Evolutionary conservation across 2,113 vertebrate species (phyloP).

Genomic region (Dermatemys mawii): DNA sequence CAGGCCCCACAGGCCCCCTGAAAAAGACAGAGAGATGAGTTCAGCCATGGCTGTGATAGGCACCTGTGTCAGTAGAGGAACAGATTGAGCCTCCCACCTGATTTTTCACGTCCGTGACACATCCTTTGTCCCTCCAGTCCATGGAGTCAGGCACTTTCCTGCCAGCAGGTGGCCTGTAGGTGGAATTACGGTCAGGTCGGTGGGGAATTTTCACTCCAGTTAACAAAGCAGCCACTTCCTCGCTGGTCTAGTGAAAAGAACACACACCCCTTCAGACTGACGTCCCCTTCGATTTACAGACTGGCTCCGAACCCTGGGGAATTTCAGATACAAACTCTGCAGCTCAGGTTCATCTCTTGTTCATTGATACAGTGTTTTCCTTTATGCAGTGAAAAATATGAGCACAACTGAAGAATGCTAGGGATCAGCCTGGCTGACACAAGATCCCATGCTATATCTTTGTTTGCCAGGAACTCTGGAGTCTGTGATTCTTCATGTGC

Average conservation of each 20-base stretch:
- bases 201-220: constrained; percentile 73
- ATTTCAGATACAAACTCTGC: neutral
- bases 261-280: accelerated
- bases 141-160: constrained; percentile 68
- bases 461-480: neutral
- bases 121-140: constrained; percentile 83
- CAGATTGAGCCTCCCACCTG: constrained; percentile 74
- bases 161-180: constrained; percentile 32
- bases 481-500: neutral
- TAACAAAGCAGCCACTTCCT: constrained; percentile 80
- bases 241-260: constrained; percentile 75
- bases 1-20: constrained; percentile 85
- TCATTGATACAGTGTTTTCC: neutral
- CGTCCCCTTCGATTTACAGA: accelerated
- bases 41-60: neutral
- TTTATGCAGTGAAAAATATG: neutral
- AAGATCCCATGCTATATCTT: neutral
- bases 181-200: neutral
- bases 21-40: neutral
- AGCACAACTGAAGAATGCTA: neutral
- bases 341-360: neutral
- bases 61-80: accelerated
- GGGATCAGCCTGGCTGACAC: neutral
- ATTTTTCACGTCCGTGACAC: constrained; percentile 82
- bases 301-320: neutral